A percentile compares a stretch with the other conserved stretches of the same genome.
Conservation (phyloP, 2,888 invertebrate species). For the Eudemis profundana region DNA sequence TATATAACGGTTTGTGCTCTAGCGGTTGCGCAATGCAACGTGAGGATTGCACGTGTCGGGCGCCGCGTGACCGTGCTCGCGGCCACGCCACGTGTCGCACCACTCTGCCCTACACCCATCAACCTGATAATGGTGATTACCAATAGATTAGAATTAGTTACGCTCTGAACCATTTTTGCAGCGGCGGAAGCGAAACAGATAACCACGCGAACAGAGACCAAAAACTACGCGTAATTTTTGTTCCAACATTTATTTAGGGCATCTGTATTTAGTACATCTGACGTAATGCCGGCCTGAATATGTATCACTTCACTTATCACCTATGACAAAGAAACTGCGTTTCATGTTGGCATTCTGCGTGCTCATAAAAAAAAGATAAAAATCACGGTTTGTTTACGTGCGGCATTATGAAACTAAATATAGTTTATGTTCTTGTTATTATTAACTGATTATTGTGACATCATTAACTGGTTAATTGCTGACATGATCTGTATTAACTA, state of each 20-base stretch:
- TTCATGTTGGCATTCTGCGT: slow-evolving; percentile 23
- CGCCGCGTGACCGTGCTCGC: slow-evolving; percentile 72
- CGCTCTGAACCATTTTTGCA: not conserved
- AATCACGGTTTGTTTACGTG: slow-evolving; percentile 19
- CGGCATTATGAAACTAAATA: slow-evolving; percentile 4
- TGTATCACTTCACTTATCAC: slow-evolving; percentile 27
- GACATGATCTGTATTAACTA: slow-evolving; percentile 20
- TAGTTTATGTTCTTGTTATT: slow-evolving; percentile 4
- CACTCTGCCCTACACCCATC: slow-evolving; percentile 5
- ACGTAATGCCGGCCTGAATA: slow-evolving; percentile 18
- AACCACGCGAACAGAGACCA: not conserved
- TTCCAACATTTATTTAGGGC: not conserved
- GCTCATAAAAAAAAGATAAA: slow-evolving; percentile 16
- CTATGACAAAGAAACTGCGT: slow-evolving; percentile 27
- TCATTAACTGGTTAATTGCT: slow-evolving; percentile 27
- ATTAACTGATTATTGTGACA: slow-evolving; percentile 36
- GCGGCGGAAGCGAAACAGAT: too few species aligned
- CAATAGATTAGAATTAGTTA: not conserved
- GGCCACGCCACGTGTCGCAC: slow-evolving; percentile 41
- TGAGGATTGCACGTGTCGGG: slow-evolving; percentile 78
- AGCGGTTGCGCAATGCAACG: slow-evolving; percentile 77
- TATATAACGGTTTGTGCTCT: slow-evolving; percentile 74
- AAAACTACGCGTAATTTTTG: not conserved
- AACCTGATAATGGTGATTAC: slow-evolving; percentile 16
- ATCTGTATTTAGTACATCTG: slow-evolving; percentile 18